phyloP scores from a whole-genome alignment of 2,113 vertebrate genomes.

The Tautogolabrus adspersus region DNA sequence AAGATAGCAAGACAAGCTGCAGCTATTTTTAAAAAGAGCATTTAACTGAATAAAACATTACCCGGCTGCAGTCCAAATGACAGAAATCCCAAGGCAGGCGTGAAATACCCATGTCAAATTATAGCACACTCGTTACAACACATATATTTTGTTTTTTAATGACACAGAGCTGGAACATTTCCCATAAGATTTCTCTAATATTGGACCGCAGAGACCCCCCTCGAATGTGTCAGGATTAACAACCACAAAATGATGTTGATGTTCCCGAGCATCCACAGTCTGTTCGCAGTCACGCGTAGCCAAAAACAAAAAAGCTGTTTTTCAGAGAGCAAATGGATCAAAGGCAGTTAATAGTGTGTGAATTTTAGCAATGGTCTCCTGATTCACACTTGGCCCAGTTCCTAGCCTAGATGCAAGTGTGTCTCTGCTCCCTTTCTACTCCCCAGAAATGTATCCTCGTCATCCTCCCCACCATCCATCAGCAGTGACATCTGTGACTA shows the following conservation, averaged over 20 bases:
- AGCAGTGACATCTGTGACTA: slow-evolving; percentile 34
- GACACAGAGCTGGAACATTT: slow-evolving; percentile 7
- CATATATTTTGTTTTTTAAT: slow-evolving; percentile 34
- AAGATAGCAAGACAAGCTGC: slow-evolving; percentile 27
- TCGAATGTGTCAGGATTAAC: slow-evolving; percentile 26
- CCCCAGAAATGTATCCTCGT: slow-evolving; percentile 33
- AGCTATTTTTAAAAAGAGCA: slow-evolving; percentile 57
- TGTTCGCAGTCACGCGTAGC: neutral
- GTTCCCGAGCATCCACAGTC: slow-evolving; percentile 29
- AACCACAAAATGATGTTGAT: slow-evolving; percentile 12
- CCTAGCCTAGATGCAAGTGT: slow-evolving; percentile 62
- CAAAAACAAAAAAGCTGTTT: neutral
- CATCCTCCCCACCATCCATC: slow-evolving; percentile 39
- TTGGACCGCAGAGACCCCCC: slow-evolving; percentile 1
- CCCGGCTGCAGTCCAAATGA: slow-evolving; percentile 32
- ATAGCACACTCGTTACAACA: slow-evolving; percentile 10
- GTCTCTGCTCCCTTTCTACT: slow-evolving; percentile 59
- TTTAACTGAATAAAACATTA: slow-evolving; percentile 63
- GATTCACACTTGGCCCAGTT: slow-evolving; percentile 65
- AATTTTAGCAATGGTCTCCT: slow-evolving; percentile 37
- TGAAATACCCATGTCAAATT: slow-evolving; percentile 29
- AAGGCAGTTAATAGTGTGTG: slow-evolving; percentile 41
- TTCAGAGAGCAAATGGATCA: slow-evolving; percentile 16
- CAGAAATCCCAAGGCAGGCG: slow-evolving; percentile 34
- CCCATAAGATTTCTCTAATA: neutral